Evolutionary conservation across 2,113 vertebrate species (phyloP).

Genomic region (Gymnarchus niloticus): DNA sequence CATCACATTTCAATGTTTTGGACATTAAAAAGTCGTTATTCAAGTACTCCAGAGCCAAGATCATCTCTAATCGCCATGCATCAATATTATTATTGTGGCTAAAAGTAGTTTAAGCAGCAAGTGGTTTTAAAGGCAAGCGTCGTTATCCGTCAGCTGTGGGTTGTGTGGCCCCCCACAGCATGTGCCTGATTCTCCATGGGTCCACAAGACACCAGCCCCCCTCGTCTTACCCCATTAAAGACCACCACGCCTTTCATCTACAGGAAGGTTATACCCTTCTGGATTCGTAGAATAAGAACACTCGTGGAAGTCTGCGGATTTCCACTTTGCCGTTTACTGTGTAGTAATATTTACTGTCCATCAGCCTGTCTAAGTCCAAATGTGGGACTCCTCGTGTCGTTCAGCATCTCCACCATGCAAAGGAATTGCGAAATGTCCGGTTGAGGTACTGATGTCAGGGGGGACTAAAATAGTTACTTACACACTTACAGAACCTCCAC

Average conservation of each 20-base stretch:
- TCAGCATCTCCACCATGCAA: not conserved
- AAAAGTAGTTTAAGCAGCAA: not conserved
- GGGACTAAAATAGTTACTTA: slow-evolving; percentile 35
- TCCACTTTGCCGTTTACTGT: not conserved
- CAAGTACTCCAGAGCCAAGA: not conserved
- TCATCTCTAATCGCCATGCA: not conserved
- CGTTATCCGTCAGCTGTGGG: too few relatives aligned
- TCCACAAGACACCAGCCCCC: not conserved
- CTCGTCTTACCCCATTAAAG: not conserved
- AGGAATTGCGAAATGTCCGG: slow-evolving; percentile 27
- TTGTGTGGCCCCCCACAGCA: too few relatives aligned
- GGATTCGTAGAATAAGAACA: not conserved
- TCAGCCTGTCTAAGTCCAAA: too few relatives aligned
- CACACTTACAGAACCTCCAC: not conserved
- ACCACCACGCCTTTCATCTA: not conserved
- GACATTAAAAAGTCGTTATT: slow-evolving; percentile 13
- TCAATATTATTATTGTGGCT: not conserved
- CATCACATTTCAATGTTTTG: not conserved
- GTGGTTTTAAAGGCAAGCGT: too few relatives aligned
- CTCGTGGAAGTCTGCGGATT: not conserved
- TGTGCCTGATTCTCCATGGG: not conserved
- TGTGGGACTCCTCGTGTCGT: not conserved
- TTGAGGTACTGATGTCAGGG: slow-evolving; percentile 25
- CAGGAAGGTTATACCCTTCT: not conserved
- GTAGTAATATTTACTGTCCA: not conserved